Base-by-base conservation (phyloP, 2,888 invertebrate genomes). In the Erebia ligea region DNA sequence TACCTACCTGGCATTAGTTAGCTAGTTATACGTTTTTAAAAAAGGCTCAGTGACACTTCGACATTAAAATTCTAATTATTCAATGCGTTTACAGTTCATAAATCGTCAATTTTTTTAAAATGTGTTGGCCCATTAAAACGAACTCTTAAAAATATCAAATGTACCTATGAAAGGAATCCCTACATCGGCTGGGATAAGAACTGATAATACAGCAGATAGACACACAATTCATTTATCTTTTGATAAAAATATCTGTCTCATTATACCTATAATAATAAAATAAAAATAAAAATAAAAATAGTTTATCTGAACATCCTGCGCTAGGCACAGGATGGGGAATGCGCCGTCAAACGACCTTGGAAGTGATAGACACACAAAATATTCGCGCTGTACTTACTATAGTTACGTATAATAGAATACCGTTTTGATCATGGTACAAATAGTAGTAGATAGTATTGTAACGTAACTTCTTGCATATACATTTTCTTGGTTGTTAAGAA, bases 271-370 rank as follows among this genome's bases (percentile, higher is more conserved):
- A n/a, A 10, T 40, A 25, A 25, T 42, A 42, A 1, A 42, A 45
- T 45, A 19, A 13, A 10, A 19, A 13, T 56, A 9, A 42, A 1
- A 42, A 45, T 45, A 19, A 13, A 10, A 19, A 13, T 56, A 9
- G 56, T 8, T 13, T 57, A 9, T 21, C 66, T 66, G 66, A 66
- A 42, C n/a, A 57, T 21, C 42, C 57, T 57, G 45, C 66, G 8
- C 66, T 66, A 57, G 19, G 66, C 57, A 42, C 56, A 56, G 54
- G 66, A 66, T 42, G 5, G 66, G 21, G 42, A 56, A 66, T 57
- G 57, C 57, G 64, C 34, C 52, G 54, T 64, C 64, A 54, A 64
- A 64, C 52, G 52, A 40, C 64, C 64, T 64, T 64, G 64, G 40
- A 40, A 63, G 63, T 63, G 50, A 64, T 54, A 64, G 64, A 54